Percentiles rank a stretch among this genome's conserved stretches.
These are phyloP conservation scores for Erythrolamprus reginae DNA, from an alignment of 2,113 vertebrate genomes.

Conservation along the genomic window DNA sequence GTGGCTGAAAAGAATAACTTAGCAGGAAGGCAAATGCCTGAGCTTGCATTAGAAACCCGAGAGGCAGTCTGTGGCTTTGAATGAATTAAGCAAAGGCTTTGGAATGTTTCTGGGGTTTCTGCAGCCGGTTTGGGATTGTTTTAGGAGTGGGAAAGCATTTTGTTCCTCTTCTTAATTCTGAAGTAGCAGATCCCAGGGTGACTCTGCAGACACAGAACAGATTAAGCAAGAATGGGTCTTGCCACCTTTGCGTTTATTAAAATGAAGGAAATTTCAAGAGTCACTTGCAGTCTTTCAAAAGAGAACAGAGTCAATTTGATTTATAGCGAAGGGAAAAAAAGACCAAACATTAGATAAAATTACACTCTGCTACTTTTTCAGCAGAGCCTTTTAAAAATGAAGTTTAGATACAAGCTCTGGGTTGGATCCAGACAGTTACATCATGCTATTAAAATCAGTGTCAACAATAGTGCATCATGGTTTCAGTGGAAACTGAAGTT, in stretches of 20 bases:
- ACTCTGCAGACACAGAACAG: background rate
- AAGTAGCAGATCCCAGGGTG: background rate
- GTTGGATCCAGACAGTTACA: background rate
- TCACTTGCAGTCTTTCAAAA: background rate
- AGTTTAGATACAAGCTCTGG: background rate
- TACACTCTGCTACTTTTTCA: background rate
- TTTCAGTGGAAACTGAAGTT: background rate
- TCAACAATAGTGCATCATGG: background rate
- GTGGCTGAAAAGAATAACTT: background rate
- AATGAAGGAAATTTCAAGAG: background rate
- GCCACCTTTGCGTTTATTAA: background rate
- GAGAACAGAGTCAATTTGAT: background rate
- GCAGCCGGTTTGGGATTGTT: background rate
- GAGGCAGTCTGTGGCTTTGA: background rate
- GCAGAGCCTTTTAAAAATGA: background rate
- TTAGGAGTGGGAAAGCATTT: background rate
- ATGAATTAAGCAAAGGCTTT: too few species aligned
- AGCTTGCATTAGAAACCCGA: fast-evolving
- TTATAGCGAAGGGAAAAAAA: background rate
- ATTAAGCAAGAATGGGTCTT: background rate
- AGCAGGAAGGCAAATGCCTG: background rate
- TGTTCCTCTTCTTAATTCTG: background rate
- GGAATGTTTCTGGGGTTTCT: background rate
- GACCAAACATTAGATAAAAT: background rate
- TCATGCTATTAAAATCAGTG: background rate